Conservation (phyloP, 2,888 invertebrate species). For the Brachypalpus laphriformis region DNA sequence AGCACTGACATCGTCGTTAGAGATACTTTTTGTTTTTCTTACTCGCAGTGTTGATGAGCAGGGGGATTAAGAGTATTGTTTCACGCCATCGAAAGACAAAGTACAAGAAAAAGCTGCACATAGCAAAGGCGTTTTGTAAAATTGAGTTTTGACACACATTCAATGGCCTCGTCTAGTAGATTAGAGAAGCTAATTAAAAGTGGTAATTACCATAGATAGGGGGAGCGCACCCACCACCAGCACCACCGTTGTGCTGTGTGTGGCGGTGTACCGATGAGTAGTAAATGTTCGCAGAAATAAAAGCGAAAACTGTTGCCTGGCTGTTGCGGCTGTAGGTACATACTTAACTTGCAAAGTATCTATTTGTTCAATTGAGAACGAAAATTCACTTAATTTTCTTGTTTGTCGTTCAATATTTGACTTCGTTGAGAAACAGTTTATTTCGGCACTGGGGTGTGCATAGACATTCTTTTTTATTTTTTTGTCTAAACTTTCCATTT, state of each 20-base stretch:
- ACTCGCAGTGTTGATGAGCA: background rate
- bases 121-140: constrained; percentile 14
- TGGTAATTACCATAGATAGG: constrained; percentile 61
- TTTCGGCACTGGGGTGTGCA: background rate
- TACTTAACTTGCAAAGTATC: constrained; percentile 2
- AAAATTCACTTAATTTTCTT: constrained; percentile 48
- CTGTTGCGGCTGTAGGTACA: constrained; percentile 18
- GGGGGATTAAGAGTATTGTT: constrained; percentile 10
- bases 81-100: constrained; percentile 16
- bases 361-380: constrained; percentile 52
- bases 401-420: constrained; percentile 52
- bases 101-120: constrained; percentile 4
- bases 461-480: background rate
- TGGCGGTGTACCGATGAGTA: constrained; percentile 7
- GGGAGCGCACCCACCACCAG: background rate
- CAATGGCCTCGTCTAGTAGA: constrained; percentile 56
- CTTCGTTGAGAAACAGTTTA: constrained; percentile 9
- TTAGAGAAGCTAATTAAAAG: constrained; percentile 65
- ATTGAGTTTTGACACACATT: constrained; percentile 55
- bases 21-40: background rate
- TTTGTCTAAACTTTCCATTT: constrained; percentile 30
- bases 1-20: background rate
- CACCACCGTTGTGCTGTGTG: background rate
- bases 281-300: constrained; percentile 17
- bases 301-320: background rate